Conservation (phyloP, 2,888 invertebrate species). For the Scaptomyza parva region DNA sequence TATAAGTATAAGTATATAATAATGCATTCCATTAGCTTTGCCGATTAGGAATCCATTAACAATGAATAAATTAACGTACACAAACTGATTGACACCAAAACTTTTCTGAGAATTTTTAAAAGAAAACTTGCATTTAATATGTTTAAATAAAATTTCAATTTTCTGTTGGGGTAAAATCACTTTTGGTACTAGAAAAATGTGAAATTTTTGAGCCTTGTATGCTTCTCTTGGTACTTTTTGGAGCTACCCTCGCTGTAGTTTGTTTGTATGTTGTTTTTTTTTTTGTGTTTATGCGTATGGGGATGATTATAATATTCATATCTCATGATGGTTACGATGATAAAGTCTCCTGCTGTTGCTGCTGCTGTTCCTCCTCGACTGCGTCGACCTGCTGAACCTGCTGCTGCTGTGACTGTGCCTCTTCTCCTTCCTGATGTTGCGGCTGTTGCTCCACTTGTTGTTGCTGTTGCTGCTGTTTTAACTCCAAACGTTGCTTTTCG, state of each 20-base stretch:
- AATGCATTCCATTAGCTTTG: background rate
- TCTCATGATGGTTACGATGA: constrained; percentile 54
- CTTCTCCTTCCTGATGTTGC: constrained; percentile 10
- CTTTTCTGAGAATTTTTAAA: too few species aligned
- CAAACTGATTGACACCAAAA: background rate
- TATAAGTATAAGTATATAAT: too few species aligned
- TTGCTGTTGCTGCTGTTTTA: constrained; percentile 38
- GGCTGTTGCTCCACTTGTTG: constrained; percentile 25
- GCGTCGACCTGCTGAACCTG: constrained; percentile 17
- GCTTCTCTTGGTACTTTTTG: background rate
- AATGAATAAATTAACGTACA: background rate
- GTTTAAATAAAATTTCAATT: too few species aligned
- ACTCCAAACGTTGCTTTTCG: constrained; percentile 50
- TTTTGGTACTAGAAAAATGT: background rate
- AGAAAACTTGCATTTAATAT: too few species aligned
- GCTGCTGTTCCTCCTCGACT: constrained; percentile 19
- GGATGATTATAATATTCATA: constrained; percentile 57
- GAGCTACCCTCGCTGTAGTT: constrained; percentile 3
- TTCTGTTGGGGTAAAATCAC: too few species aligned
- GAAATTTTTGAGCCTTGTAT: background rate
- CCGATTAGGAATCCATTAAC: background rate
- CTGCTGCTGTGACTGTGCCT: constrained; percentile 15
- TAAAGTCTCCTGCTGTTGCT: constrained; percentile 33
- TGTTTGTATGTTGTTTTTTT: background rate
- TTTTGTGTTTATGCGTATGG: constrained; percentile 17